phyloP scores from a whole-genome alignment of 2,113 vertebrate genomes.

The Periophthalmodon schlosseri region DNA sequence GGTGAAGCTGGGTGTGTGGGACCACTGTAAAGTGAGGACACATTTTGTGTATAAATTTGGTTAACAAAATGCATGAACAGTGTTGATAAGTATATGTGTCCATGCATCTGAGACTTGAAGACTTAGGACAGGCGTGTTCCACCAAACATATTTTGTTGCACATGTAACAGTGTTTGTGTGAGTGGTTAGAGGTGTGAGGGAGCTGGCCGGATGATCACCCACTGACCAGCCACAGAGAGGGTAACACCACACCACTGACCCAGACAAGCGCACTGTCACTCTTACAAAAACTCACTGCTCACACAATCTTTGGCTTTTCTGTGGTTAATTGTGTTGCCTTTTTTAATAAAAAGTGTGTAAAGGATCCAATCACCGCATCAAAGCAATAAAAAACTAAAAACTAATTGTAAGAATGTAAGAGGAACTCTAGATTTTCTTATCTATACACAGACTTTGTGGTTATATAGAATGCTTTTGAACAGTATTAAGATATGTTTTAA shows the following conservation, averaged over 20 bases:
- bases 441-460: background rate
- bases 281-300: background rate
- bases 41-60: conserved; percentile 53
- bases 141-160: conserved; percentile 19
- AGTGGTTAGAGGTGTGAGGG: conserved; percentile 83
- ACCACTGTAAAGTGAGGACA: conserved; percentile 26
- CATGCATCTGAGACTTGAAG: conserved; percentile 16
- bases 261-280: conserved; percentile 40
- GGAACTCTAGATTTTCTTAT: background rate
- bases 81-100: conserved; percentile 11
- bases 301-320: background rate
- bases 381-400: background rate
- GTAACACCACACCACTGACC: conserved; percentile 65
- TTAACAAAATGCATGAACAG: conserved; percentile 19
- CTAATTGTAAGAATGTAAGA: background rate
- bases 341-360: background rate
- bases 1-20: conserved; percentile 80
- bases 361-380: background rate
- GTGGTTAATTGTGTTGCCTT: background rate
- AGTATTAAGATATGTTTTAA: too few species aligned
- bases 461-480: background rate
- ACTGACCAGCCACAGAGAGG: conserved; percentile 68
- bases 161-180: conserved; percentile 35
- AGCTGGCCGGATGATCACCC: conserved; percentile 84
- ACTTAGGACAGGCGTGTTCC: conserved; percentile 33